Base-by-base conservation (phyloP, 1,140 invertebrate genomes). In the Drosophila pseudoobscura region DNA sequence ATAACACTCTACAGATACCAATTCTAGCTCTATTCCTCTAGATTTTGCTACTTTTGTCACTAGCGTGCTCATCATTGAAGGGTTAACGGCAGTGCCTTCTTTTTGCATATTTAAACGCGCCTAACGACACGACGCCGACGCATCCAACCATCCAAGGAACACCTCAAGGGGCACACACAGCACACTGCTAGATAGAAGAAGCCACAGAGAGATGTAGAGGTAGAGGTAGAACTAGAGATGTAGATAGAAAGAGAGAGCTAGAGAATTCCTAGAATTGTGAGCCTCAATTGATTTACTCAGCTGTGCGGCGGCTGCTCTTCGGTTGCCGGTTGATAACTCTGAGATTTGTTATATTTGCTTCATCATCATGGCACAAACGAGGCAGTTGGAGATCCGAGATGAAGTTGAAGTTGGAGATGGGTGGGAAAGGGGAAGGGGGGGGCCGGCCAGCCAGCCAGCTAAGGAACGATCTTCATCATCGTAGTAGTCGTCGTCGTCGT, bases 281-380 rank as follows among this genome's bases (percentile, higher is more conserved):
- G 78, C 83, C 78, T 88, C 83, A 88, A 88, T 88, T 88, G 83
- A 88, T 88, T 88, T 88, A 88, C 83, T 88, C 83, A 88, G 83
- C 78, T 88, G 83, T 77, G 78, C 61, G 70, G 52, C 57, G 62
- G 43, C 49, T 66, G 52, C 29, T 35, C 29, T 9, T 41, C 17
- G 46, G 17, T n/a, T 50, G 71, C 60, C 63, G 78, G 69, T 80
- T 85, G 82, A 85, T 85, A 85, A 82, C 82, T 85, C 80, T 78
- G 70, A 82, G 82, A 85, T 85, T 85, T 85, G 82, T 85, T 85
- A 85, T 85, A 85, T 87, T 87, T 87, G 83, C 83, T 79, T 88
- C 83, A 87, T 87, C 83, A 88, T 87, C 83, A 71, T 87, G 65
- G 69, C 83, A 69, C 83, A 88, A 88, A 88, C 83, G 75, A 87